Evolutionary conservation across 2,888 invertebrate genomes (phyloP).

Genomic region (Drepana falcataria): DNA sequence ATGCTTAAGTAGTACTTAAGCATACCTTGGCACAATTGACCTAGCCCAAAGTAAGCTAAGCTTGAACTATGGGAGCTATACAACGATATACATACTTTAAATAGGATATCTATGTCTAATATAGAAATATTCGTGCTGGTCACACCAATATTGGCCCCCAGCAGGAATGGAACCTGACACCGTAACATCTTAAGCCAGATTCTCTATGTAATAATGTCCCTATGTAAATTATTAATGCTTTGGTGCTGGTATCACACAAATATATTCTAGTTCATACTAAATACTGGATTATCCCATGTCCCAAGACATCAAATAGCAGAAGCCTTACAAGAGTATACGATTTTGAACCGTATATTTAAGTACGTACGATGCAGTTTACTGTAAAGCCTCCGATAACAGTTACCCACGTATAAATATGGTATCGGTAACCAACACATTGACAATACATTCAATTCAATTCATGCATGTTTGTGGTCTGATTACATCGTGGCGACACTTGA

Average conservation of each 20-base stretch:
- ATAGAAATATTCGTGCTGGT: too few species aligned
- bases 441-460: slow-evolving; percentile 38
- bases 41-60: too few species aligned
- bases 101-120: too few species aligned
- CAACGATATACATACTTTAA: too few species aligned
- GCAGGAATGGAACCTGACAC: too few species aligned
- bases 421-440: slow-evolving; percentile 52
- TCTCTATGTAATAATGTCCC: too few species aligned
- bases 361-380: slow-evolving; percentile 7
- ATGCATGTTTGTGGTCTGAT: slow-evolving; percentile 51
- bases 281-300: slow-evolving; percentile 23
- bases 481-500: slow-evolving; percentile 24
- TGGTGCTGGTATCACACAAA: background rate
- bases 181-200: too few species aligned
- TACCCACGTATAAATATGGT: slow-evolving; percentile 39
- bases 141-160: too few species aligned
- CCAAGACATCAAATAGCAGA: background rate
- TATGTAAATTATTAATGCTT: too few species aligned
- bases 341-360: background rate
- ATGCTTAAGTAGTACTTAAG: too few species aligned
- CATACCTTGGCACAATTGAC: too few species aligned
- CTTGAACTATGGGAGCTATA: too few species aligned
- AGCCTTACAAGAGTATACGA: background rate
- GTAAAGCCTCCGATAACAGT: slow-evolving; percentile 20
- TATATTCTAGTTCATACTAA: slow-evolving; percentile 10